Conservation (phyloP, 2,888 invertebrate genomes). For the Blastobasis lacticolella region DNA sequence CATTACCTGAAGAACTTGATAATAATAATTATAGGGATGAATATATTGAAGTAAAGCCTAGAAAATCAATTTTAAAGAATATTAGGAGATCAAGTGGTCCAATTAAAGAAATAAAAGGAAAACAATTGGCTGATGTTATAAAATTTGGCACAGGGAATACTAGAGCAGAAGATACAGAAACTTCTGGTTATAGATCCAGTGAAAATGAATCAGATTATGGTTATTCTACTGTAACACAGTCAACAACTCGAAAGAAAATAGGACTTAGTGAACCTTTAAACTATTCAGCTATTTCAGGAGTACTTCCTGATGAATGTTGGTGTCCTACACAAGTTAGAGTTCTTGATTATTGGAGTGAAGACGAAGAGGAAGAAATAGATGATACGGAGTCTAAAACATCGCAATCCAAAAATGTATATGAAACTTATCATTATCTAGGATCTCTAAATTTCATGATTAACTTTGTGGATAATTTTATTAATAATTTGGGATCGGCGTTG, state of each 20-base stretch:
- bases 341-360: conserved; percentile 51
- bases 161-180: conserved; percentile 58
- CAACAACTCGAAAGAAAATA: conserved; percentile 74
- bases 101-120: conserved; percentile 25
- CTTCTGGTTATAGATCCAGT: conserved; percentile 74
- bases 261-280: conserved; percentile 51
- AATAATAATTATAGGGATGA: conserved; percentile 20
- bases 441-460: conserved; percentile 80
- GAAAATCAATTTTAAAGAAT: conserved; percentile 58
- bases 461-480: conserved; percentile 78
- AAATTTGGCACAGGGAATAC: conserved; percentile 27
- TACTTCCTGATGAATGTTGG: conserved; percentile 70
- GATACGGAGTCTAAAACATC: conserved; percentile 41
- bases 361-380: conserved; percentile 48
- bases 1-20: conserved; percentile 33
- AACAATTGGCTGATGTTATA: conserved; percentile 16
- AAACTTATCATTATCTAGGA: conserved; percentile 72
- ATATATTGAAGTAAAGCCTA: conserved; percentile 28
- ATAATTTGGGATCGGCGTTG: conserved; percentile 73
- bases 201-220: conserved; percentile 76
- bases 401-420: conserved; percentile 47
- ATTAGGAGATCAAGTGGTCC: conserved; percentile 36
- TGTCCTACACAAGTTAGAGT: conserved; percentile 53
- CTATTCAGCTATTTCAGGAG: conserved; percentile 53
- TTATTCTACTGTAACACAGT: conserved; percentile 76